Base-by-base conservation (phyloP, 2,888 invertebrate species). In the Ochlodes sylvanus region DNA sequence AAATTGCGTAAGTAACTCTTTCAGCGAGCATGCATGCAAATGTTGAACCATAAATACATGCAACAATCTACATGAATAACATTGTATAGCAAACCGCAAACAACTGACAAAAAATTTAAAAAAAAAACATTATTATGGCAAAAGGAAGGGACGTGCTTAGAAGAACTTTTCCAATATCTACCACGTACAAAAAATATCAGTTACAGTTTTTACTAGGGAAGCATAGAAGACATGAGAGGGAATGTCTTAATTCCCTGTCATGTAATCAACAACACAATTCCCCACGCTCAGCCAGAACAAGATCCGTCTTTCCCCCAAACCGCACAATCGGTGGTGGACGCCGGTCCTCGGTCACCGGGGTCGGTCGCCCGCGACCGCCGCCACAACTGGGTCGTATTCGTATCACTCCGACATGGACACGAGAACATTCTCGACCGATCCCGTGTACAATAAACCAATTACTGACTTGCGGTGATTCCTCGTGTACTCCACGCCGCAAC, bases 261-360 rank as follows among this genome's bases (percentile, higher is more conserved):
- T 52, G 52, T 21, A 21, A 21, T 52, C 52, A 52, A 14, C 2
- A 52, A 21, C n/a, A n/a, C n/a, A 21, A 6, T 14, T 42, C 41
- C 14, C 1, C 41, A 47, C 44, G 7, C 17, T 9, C 52, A 52
- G 21, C 14, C 12, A 52, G 52, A 52, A 52, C 52, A 52, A 52
- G 52, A 52, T 52, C 52, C 2, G n/a, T 50, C 50, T 27, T 52
- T 52, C 14, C 52, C 52, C 52, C 52, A 52, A 52, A 52, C 52
- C 52, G 52, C 52, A 50, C 50, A n/a, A 27, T 27, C 21, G 52
- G 12, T 21, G 21, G 14, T 7, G 52, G 21, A 52, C 14, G 52
- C 12, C 50, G 47, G 19, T 4, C 17, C 17, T 9, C 47, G 47
- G 7, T 5, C 10, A 44, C 44, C 50, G 52, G 6, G 21, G 52